Conservation (phyloP, 1,140 invertebrate genomes). For the Lordiphosa mommai region DNA sequence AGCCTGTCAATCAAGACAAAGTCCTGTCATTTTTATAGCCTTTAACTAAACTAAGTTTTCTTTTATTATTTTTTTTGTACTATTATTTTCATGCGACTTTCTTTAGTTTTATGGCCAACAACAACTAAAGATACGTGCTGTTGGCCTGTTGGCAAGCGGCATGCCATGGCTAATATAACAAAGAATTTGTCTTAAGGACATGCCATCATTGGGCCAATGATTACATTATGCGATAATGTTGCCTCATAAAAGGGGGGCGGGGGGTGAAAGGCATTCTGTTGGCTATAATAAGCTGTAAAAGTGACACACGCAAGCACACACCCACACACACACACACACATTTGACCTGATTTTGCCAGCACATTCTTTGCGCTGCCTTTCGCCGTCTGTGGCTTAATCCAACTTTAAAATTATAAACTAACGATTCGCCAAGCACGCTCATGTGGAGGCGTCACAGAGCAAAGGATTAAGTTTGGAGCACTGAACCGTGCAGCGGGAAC, state of each 20-base stretch:
- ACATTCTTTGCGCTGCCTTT: constrained; percentile 49
- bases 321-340: constrained; percentile 39
- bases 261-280: constrained; percentile 38
- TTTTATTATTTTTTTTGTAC: constrained; percentile 30
- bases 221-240: constrained; percentile 78
- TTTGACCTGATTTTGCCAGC: constrained; percentile 67
- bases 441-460: constrained; percentile 13
- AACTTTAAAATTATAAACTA: constrained; percentile 78
- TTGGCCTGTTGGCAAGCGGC: constrained; percentile 12
- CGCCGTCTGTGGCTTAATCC: constrained; percentile 54
- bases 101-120: constrained; percentile 29
- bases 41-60: constrained; percentile 72
- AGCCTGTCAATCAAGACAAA: constrained; percentile 13
- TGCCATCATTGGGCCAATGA: constrained; percentile 74
- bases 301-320: constrained; percentile 69
- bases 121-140: constrained; percentile 34
- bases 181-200: constrained; percentile 76
- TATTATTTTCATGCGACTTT: constrained; percentile 48
- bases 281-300: constrained; percentile 75
- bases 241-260: constrained; percentile 50
- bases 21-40: constrained; percentile 66
- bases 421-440: constrained; percentile 37
- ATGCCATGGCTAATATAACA: constrained; percentile 54
- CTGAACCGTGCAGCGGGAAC: constrained; percentile 61
- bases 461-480: constrained; percentile 75